Base-by-base conservation (phyloP, 2,888 invertebrate genomes). In the Nymphalis urticae region DNA sequence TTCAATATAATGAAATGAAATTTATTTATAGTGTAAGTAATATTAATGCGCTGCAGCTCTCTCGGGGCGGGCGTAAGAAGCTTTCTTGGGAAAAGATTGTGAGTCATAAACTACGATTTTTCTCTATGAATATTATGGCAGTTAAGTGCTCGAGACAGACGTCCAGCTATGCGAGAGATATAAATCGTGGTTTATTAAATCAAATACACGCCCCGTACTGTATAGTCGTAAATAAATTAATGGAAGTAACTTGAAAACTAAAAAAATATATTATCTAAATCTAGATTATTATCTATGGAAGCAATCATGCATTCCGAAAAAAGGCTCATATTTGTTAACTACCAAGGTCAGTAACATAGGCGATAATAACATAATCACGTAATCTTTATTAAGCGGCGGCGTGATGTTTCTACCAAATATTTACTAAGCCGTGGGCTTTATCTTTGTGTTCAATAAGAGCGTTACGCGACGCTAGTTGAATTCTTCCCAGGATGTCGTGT, bases 21-120 rank as follows among this genome's bases (percentile, higher is more conserved):
- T 84, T 81, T 84, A 85, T 85, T 82, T 84, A 80, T 82, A 82
- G 77, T 80, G 81, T 86, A 85, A 90, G 87, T 87, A 84, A 87
- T 85, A 88, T 88, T 83, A 87, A 88, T 87, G 84, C 75, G 73
- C 69, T 76, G 78, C 80, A 69, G 73, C 75, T 74, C 76, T 74
- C 73, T 73, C 73, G 77, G 78, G 73, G 77, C 71, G 73, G 77
- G 79, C 62, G 79, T 84, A 83, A 86, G 85, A 80, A 87, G 87
- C 88, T 88, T 89, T 89, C 83, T 79, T 77, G 82, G 82, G 75
- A 77, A 85, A 85, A 86, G 82, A 88, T 89, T 85, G 88, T 82
- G 74, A 74, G 82, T 80, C 84, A 88, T 90, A 89, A 90, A 91
- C 85, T 89, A 90, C 86, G 85, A 90, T 91, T 88, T 88, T 88